Base-by-base conservation (phyloP, 2,888 invertebrate species). In the Coelogynopora nodosa region DNA sequence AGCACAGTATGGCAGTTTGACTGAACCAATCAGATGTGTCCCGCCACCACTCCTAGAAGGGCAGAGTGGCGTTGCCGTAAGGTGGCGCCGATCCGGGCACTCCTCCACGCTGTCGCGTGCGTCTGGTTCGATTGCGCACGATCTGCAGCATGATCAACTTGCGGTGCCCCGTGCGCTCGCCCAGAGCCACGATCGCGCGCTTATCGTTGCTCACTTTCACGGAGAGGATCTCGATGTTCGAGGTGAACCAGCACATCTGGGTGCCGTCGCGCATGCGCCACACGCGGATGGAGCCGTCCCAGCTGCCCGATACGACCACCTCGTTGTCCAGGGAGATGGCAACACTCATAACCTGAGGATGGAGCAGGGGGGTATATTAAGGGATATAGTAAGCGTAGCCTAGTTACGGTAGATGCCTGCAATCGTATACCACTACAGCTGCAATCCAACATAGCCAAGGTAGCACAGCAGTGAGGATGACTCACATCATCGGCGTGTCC, bases 61-160 rank as follows among this genome's bases (percentile, higher is more conserved):
- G 49, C 49, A 49, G 49, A 18, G 49, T 49, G 5, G 49, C 49
- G 18, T 5, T 18, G 18, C 18, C 18, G 18, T 49, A 84, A 23
- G 84, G 84, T 18, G 84, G 84, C 27, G 31, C 67, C 26, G 31
- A 30, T 18, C 30, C 31, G 18, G 67, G 26, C 5, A 23, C 30
- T 10, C 86, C 86, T n/a, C n/a, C n/a, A 13, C 86, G 86, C 26
- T 49, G 84, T 28, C 86, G 30, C 0, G 86, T 86, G 23, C 86
- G n/a, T 0, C 86, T 29, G 13, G 87, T 87, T 82, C 87, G 74
- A 67, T 88, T 87, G 26, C 87, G 87, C 13, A 88, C 49, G 28
- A 88, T 88, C 67, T 91, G 91, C 86, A 92, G 88, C 91, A 92
- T 92, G 88, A 92, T 90, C 84, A 92, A 89, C 88, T 92, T 92